Conservation (phyloP, 2,888 invertebrate genomes). For the Dexiosoma caninum region DNA sequence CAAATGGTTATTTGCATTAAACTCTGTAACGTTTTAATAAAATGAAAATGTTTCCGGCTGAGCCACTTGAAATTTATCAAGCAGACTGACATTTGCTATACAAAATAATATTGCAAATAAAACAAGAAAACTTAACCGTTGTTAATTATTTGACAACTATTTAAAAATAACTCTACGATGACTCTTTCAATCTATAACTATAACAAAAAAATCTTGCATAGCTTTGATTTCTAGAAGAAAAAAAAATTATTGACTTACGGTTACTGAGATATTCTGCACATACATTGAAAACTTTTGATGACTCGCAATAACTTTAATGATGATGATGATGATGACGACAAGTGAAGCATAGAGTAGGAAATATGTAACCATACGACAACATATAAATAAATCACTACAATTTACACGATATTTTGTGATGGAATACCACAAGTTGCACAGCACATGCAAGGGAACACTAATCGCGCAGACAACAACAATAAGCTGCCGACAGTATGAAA, state of each 20-base stretch:
- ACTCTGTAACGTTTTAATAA: too few relatives aligned
- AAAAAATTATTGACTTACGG: background rate
- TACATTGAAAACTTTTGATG: conserved; percentile 20
- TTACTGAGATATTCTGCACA: background rate
- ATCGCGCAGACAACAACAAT: conserved; percentile 10
- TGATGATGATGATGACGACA: conserved; percentile 22
- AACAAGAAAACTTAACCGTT: conserved; percentile 28
- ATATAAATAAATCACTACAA: conserved; percentile 55
- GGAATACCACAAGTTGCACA: conserved; percentile 5
- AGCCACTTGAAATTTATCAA: background rate
- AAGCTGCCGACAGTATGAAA: conserved; percentile 48
- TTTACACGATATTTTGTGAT: conserved; percentile 47
- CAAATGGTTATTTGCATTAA: too few relatives aligned
- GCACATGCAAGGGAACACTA: background rate
- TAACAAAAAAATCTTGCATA: conserved; percentile 19
- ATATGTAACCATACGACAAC: conserved; percentile 31
- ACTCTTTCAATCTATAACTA: conserved; percentile 12
- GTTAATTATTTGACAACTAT: conserved; percentile 28
- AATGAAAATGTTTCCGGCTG: too few relatives aligned
- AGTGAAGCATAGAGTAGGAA: conserved; percentile 8
- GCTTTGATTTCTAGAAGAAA: background rate
- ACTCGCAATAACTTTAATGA: conserved; percentile 39
- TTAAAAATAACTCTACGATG: conserved; percentile 9
- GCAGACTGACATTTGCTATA: background rate
- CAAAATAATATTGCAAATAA: conserved; percentile 19